These are phyloP conservation scores for Tetrax tetrax DNA, from an alignment of 2,113 vertebrate genomes.

Conservation along the genomic window DNA sequence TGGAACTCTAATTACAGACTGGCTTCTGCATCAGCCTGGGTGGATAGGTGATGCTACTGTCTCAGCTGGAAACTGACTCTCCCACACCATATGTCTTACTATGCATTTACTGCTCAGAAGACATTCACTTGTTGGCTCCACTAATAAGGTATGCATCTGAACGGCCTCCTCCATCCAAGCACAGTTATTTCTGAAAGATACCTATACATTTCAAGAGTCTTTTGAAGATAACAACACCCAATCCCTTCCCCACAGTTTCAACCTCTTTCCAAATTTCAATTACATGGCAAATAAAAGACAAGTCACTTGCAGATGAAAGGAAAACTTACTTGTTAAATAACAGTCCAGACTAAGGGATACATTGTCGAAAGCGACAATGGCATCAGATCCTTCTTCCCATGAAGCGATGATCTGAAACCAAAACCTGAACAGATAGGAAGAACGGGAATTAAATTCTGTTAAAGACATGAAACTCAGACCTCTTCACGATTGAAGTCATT, in stretches of 20 bases:
- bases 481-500: neutral
- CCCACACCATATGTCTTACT: neutral
- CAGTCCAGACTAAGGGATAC: constrained; percentile 95
- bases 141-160: neutral
- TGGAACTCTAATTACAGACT: neutral
- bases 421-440: constrained; percentile 81
- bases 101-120: neutral
- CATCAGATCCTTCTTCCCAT: constrained; percentile 84
- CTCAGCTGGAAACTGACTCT: neutral
- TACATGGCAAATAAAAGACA: neutral
- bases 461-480: neutral
- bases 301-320: constrained; percentile 6
- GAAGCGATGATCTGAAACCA: constrained; percentile 90
- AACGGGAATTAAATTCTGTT: constrained; percentile 14
- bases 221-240: neutral
- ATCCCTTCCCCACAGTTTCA: neutral
- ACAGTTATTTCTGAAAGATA: neutral
- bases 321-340: constrained; percentile 93
- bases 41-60: neutral
- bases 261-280: neutral
- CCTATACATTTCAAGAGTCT: neutral
- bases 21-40: neutral
- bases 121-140: neutral
- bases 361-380: constrained; percentile 89
- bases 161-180: neutral